Percentiles rank a stretch among this genome's conserved stretches.
Conservation (phyloP, 2,113 vertebrate species). For the Engystomops pustulosus region DNA sequence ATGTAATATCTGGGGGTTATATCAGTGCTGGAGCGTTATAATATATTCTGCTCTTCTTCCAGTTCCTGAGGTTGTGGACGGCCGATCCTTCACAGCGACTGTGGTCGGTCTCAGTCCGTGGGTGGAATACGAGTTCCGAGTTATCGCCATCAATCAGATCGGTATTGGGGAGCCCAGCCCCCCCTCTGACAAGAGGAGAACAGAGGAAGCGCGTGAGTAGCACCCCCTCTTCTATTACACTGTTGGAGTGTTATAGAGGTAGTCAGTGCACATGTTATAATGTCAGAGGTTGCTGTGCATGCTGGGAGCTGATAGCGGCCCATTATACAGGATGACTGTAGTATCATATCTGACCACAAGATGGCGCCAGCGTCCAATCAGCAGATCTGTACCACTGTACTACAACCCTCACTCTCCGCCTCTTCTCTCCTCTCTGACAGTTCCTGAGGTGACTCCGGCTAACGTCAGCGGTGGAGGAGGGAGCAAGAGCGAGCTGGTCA, state of each 20-base stretch:
- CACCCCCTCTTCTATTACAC: too few species aligned
- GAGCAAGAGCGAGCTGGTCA: slow-evolving; percentile 95
- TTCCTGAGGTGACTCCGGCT: slow-evolving; percentile 93
- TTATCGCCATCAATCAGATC: slow-evolving; percentile 89
- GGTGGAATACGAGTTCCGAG: slow-evolving; percentile 96
- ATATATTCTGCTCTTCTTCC: too few species aligned
- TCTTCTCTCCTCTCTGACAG: slow-evolving; percentile 67
- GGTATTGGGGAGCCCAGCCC: slow-evolving; percentile 94
- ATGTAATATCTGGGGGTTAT: too few species aligned
- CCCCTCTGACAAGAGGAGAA: slow-evolving; percentile 89
- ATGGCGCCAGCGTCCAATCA: neutral
- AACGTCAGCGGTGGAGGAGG: slow-evolving; percentile 97
- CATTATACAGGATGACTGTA: neutral
- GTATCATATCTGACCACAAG: neutral
- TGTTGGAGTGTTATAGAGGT: too few species aligned
- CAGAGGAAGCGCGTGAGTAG: slow-evolving; percentile 90
- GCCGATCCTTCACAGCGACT: slow-evolving; percentile 87
- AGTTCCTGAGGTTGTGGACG: slow-evolving; percentile 90
- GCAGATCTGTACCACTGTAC: neutral
- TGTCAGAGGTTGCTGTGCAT: too few species aligned
- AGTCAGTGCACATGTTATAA: too few species aligned
- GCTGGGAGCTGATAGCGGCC: neutral
- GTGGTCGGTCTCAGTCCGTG: slow-evolving; percentile 94
- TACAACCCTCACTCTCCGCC: neutral
- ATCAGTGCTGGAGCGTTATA: too few species aligned